A percentile compares a stretch with the other conserved stretches of the same genome.
Evolutionary conservation across 1,140 invertebrate species (phyloP).

Genomic region (Cotesia typhae): DNA sequence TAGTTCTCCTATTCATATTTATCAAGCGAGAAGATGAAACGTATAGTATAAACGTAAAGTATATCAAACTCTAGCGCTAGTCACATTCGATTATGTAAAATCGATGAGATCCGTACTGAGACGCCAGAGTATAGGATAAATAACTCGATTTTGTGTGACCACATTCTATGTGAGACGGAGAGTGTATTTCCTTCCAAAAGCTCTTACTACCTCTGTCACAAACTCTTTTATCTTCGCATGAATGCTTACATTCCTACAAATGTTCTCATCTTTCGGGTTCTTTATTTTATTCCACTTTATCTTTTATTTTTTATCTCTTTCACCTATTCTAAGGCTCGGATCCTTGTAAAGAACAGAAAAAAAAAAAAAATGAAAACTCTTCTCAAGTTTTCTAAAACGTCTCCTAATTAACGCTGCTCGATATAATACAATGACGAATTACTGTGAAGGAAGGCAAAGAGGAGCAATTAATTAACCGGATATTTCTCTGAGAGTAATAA

Average conservation of each 20-base stretch:
- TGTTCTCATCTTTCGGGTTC: no score
- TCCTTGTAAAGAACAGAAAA: no score
- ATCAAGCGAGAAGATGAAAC: neutral
- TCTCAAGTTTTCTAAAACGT: no score
- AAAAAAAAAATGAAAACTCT: no score
- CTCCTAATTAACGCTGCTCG: no score
- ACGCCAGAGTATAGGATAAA: neutral
- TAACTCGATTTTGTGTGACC: slow-evolving; percentile 13
- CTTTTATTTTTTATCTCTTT: no score
- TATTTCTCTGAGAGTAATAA: neutral
- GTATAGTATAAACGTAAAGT: neutral
- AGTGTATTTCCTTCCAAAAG: neutral
- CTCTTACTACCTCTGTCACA: neutral
- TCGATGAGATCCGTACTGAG: slow-evolving; percentile 10
- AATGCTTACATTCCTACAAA: no score
- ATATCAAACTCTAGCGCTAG: neutral
- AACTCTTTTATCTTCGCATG: no score
- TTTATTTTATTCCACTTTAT: no score
- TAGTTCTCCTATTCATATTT: neutral
- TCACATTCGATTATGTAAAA: slow-evolving; percentile 15
- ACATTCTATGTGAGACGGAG: neutral
- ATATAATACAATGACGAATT: no score
- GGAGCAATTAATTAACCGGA: neutral
- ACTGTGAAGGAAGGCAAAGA: neutral
- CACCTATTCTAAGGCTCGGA: no score